Conservation (phyloP, 2,113 vertebrate genomes). For the Phaetusa simplex region DNA sequence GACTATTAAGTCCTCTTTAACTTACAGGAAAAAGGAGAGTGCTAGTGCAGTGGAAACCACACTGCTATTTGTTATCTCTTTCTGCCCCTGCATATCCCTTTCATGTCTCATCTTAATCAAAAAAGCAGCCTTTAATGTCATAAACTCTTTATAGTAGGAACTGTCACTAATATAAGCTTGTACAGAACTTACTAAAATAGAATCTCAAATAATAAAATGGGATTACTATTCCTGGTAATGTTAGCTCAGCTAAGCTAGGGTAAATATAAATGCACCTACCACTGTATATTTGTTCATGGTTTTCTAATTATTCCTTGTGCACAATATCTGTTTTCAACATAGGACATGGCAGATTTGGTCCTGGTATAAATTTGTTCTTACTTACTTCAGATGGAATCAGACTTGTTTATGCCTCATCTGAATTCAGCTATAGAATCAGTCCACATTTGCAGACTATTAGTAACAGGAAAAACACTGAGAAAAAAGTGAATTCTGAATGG, state of each 20-base stretch:
- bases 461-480: background rate
- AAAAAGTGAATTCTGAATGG: background rate
- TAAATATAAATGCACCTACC: slow-evolving; percentile 12
- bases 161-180: background rate
- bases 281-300: background rate
- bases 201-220: slow-evolving; percentile 16
- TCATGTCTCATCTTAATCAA: background rate
- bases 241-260: background rate
- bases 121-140: background rate
- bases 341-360: background rate
- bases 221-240: background rate
- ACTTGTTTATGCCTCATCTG: background rate
- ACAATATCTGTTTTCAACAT: background rate
- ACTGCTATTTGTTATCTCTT: background rate
- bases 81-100: background rate
- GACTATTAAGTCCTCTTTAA: background rate
- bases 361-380: background rate
- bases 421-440: background rate
- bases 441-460: background rate
- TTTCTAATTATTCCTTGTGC: slow-evolving; percentile 29
- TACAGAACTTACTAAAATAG: background rate
- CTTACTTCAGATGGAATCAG: background rate
- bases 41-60: background rate
- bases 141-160: background rate
- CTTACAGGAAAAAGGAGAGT: background rate